Evolutionary conservation across 1,140 invertebrate species (phyloP), one percentile per base, ranked within the genome.

Genomic region (Drosophila nigromelanica): DNA sequence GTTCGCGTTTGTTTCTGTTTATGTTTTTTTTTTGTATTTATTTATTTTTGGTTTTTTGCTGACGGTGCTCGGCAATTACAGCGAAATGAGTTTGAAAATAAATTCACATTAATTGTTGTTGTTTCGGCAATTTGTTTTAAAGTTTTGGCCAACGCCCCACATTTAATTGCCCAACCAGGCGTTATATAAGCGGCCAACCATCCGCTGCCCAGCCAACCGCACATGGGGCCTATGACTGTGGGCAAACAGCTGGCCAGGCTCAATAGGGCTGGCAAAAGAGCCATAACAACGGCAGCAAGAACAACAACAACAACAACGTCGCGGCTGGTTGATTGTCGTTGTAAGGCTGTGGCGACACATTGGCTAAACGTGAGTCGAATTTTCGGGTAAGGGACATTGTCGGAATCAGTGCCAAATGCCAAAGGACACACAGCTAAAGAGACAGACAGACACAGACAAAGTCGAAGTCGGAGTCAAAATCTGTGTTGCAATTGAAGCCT

Each of bases 21-120:
- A 10, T 35, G 8, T 8, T 8, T 8, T 35, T 35, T 35, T 35
- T 8, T 35, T 35, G 10, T 35, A 8, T 8, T 8, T 10, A 35
- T 35, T 69, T 21, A 12, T 83, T 50, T 50, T 43, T 52, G 48
- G 51, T 74, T 83, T 48, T 48, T 58, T 68, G 30, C 8, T 80
- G 69, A 71, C 78, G 74, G 48, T 60, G 73, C 62, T 40, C 58
- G 61, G 79, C 82, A 89, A 87, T 87, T 89, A 87, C 79, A 85
- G 78, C 79, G 71, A 86, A 87, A 87, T 89, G 83, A 83, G 83
- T 79, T 78, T 69, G 85, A 80, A 83, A 87, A 89, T 87, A 83
- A 87, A 89, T 87, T 79, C 83, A 68, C 83, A 89, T 89, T 87
- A 89, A 87, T 89, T 87, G 79, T 80, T 79, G 73, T 79, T 77